These are phyloP conservation scores for Circaetus cinerascens DNA, from an alignment of 2,113 vertebrate species.

Conservation along the genomic window DNA sequence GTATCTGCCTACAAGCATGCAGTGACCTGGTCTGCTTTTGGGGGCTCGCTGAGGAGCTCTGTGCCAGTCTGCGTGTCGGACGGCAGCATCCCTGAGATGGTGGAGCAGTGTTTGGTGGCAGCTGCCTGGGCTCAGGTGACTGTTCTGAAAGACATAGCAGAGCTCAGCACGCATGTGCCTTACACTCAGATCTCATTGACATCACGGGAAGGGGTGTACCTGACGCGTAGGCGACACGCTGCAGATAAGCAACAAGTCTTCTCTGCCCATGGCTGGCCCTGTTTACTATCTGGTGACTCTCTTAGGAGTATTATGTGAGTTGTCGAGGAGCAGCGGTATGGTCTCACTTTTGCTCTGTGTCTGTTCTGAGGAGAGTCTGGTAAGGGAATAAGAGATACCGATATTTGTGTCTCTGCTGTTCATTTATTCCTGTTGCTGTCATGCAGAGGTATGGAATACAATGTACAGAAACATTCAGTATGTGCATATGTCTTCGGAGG, in stretches of 20 bases:
- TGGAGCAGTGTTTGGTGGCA: background rate
- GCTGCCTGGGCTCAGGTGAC: background rate
- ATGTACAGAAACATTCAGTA: fast-evolving
- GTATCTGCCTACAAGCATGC: background rate
- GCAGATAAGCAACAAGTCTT: background rate
- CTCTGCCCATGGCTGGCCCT: background rate
- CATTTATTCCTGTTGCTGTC: fast-evolving
- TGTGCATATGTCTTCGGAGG: fast-evolving
- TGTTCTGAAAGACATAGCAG: background rate
- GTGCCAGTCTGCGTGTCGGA: background rate
- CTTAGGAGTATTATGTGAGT: fast-evolving
- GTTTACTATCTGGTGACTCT: background rate
- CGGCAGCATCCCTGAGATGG: fast-evolving
- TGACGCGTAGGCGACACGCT: fast-evolving
- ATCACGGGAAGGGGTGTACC: fast-evolving
- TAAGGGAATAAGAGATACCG: fast-evolving
- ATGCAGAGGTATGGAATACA: background rate
- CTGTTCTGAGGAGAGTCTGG: background rate
- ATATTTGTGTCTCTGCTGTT: background rate
- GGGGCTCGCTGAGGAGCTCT: background rate
- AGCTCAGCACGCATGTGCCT: fast-evolving
- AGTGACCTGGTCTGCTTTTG: background rate
- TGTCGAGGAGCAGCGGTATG: fast-evolving
- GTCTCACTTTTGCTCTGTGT: background rate
- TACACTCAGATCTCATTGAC: fast-evolving